Base-by-base conservation (phyloP, 2,888 invertebrate genomes). In the Tenthredo livida region DNA sequence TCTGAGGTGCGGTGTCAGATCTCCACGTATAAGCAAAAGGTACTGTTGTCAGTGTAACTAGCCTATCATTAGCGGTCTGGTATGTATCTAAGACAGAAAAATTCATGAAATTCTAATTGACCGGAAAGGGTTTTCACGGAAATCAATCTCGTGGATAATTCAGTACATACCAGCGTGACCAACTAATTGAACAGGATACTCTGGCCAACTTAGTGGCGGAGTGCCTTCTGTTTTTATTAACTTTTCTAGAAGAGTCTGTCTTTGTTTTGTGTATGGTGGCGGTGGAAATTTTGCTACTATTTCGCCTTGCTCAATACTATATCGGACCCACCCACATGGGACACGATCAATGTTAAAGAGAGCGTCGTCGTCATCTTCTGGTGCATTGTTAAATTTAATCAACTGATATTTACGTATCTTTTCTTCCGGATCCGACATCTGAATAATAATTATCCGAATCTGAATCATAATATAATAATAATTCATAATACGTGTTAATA, bases 221-320 rank as follows among this genome's bases (percentile, higher is more conserved):
- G n/a, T n/a, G 25, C 80, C 37, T 80, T 80, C 61, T 15, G 80
- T 40, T 80, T 80, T 80, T n/a, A 80, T 80, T 3, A 80, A 21
- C n/a, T 17, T 1, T 61, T 80, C 80, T 40, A 80, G 17, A 72
- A 72, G 40, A 33, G 29, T 40, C 6, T 40, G 33, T 47, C 12
- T 29, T 9, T 50, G 47, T 47, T 25, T 21, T n/a, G 61, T 78
- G 33, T 75, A 75, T 25, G 50, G 25, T 29, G 77, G 77, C 21
- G 75, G 37, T 40, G 80, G 80, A 61, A 80, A 80, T 37, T 80
- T 80, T 21, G 40, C 40, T 6, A 80, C 58, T 15, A 6, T 37
- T 15, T 80, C 33, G 7, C 80, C 80, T 37, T 12, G 37, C 33
- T 80, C 80, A 37, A 61, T 40, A 37, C 58, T 33, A 40, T 80